Base-by-base conservation (phyloP, 2,797 vertebrate species). In the Brotula barbata region DNA sequence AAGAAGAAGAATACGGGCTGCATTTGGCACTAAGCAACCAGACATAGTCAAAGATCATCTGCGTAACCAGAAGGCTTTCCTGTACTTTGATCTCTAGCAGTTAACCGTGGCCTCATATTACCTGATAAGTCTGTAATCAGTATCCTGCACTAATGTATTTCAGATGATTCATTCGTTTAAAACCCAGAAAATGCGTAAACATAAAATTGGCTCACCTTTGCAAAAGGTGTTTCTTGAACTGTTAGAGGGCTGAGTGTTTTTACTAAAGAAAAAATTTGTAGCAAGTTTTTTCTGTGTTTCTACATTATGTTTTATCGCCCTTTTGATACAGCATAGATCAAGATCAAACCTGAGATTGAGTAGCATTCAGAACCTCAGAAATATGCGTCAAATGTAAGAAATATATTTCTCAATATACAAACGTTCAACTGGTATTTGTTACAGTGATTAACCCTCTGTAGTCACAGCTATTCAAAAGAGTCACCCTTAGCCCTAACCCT, bases 61-160 rank as follows among this genome's bases (percentile, higher is more conserved):
- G n/a, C 44, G 49, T 56, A 47, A 56, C 67, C 9, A 6, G 46
- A 74, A 62, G 64, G 45, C 50, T 65, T 77, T 82, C 58, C 71
- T 69, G 50, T 50, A 17, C 59, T 71, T 69, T 73, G 16, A 64
- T 60, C 36, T 36, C 31, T 21, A 39, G 34, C 25, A 28, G 4
- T 4, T 46, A 34, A 25, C 31, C 22, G 7, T 28, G 25, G 56
- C 59, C 63, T 66, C 14, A 58, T 23, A 21, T 63, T 52, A 69
- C 57, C 39, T 36, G 44, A 15, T 25, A 4, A 23, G 22, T 52
- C 48, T 68, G 48, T 60, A 64, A 67, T 67, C 59, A 59, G 2
- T 15, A 6, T 49, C 25, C 25, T 28, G 25, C 25, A 28, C 13
- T 49, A 23, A 41, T 67, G 28, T 31, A 61, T 1, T 19, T 71